Evolutionary conservation across 2,113 vertebrate genomes (phyloP).

Genomic region (Raja brachyura): DNA sequence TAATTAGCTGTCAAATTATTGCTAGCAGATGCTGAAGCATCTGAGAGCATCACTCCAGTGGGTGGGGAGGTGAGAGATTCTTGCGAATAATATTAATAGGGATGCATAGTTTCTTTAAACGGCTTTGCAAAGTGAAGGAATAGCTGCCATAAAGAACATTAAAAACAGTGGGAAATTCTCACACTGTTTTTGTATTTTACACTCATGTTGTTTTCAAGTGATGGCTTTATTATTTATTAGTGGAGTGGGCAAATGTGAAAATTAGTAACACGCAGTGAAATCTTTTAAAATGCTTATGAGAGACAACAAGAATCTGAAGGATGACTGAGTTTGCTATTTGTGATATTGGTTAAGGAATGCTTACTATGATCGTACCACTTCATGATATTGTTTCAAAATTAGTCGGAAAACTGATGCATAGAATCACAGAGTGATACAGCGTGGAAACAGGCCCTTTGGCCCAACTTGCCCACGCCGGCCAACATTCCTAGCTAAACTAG

Average conservation of each 20-base stretch:
- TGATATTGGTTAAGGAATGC: neutral
- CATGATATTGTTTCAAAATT: neutral
- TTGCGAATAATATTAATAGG: neutral
- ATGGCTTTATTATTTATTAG: neutral
- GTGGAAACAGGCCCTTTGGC: no score
- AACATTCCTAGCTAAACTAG: no score
- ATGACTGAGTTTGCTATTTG: neutral
- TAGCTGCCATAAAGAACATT: neutral
- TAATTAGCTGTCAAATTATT: slow-evolving; percentile 28
- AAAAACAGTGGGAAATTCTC: neutral
- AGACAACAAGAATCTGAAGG: neutral
- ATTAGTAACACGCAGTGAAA: neutral
- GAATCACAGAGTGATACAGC: no score
- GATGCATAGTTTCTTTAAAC: slow-evolving; percentile 2
- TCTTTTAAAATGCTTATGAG: neutral
- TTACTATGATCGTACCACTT: neutral
- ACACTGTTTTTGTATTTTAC: neutral
- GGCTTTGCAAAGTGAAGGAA: neutral
- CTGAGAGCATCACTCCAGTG: neutral
- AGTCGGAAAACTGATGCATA: neutral
- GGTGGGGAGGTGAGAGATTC: slow-evolving; percentile 3
- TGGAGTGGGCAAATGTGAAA: neutral
- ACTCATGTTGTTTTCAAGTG: neutral
- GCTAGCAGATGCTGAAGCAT: neutral
- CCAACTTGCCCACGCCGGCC: no score